Evolutionary conservation across 1,140 invertebrate species (phyloP).

Genomic region (Drosophila orena): DNA sequence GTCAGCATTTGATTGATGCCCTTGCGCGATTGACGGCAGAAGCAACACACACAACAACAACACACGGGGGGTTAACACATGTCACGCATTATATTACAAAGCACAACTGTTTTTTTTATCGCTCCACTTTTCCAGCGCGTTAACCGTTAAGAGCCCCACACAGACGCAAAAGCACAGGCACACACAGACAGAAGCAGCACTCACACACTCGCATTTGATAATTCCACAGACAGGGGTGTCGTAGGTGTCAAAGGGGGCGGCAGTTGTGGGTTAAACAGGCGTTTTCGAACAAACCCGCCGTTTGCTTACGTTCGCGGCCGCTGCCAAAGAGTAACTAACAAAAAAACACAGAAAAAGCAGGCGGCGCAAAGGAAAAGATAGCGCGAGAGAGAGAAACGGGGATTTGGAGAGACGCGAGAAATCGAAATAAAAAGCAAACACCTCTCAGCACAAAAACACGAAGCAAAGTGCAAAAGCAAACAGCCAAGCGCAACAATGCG

Average conservation of each 20-base stretch:
- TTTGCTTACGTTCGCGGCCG: conserved; percentile 69
- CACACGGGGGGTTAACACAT: conserved; percentile 37
- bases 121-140: conserved; percentile 38
- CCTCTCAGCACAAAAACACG: conserved; percentile 42
- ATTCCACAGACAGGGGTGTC: conserved; percentile 25
- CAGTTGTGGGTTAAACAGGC: conserved; percentile 42
- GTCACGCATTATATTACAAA: conserved; percentile 51
- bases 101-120: conserved; percentile 36
- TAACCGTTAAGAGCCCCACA: conserved; percentile 44
- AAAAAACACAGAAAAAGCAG: conserved; percentile 42
- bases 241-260: conserved; percentile 24
- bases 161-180: conserved; percentile 8
- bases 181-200: conserved; percentile 27
- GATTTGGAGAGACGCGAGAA: conserved; percentile 10
- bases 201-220: conserved; percentile 47
- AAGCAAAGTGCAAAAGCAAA: conserved; percentile 71
- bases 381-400: conserved; percentile 23
- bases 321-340: conserved; percentile 78
- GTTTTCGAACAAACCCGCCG: conserved; percentile 45
- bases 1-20: conserved; percentile 67
- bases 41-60: no score
- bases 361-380: conserved; percentile 29
- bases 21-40: conserved; percentile 58
- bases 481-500: conserved; percentile 46
- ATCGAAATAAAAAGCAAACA: conserved; percentile 31